Conservation (phyloP, 2,797 vertebrate genomes). For the Cossypha dichroa region DNA sequence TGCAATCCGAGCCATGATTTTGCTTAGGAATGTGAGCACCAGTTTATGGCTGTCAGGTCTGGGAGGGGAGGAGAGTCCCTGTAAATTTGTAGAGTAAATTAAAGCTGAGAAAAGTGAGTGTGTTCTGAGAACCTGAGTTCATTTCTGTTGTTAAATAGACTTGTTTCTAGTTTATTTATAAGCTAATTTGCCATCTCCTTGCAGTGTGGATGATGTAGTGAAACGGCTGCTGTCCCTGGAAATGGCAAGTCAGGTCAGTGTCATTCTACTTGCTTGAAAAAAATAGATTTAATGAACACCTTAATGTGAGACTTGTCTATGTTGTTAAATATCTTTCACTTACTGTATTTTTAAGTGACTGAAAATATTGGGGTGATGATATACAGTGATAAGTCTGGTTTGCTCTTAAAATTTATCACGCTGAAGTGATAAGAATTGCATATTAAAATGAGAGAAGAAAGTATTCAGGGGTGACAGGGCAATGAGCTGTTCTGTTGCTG, state of each 20-base stretch:
- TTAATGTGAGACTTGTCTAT: background rate
- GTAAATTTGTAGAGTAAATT: background rate
- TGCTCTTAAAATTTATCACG: background rate
- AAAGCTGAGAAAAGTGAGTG: background rate
- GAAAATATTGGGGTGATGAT: background rate
- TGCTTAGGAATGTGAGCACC: background rate
- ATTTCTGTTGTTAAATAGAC: background rate
- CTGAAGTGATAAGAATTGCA: background rate
- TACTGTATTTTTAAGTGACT: background rate
- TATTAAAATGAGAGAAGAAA: background rate
- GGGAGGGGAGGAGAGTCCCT: background rate
- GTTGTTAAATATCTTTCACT: background rate
- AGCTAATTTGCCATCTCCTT: conserved; percentile 12
- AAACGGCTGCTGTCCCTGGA: conserved; percentile 89
- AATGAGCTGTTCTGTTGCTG: background rate
- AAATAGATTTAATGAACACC: background rate
- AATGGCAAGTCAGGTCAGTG: conserved; percentile 88
- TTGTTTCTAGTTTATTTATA: background rate
- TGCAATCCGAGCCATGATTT: background rate
- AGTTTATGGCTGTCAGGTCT: background rate
- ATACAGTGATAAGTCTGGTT: background rate
- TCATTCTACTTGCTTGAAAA: background rate
- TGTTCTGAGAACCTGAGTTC: background rate
- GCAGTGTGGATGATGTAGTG: conserved; percentile 88
- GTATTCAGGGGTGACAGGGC: background rate